phyloP scores from a whole-genome alignment of 2,888 invertebrate genomes.

The Gandaritis pyraliata region DNA sequence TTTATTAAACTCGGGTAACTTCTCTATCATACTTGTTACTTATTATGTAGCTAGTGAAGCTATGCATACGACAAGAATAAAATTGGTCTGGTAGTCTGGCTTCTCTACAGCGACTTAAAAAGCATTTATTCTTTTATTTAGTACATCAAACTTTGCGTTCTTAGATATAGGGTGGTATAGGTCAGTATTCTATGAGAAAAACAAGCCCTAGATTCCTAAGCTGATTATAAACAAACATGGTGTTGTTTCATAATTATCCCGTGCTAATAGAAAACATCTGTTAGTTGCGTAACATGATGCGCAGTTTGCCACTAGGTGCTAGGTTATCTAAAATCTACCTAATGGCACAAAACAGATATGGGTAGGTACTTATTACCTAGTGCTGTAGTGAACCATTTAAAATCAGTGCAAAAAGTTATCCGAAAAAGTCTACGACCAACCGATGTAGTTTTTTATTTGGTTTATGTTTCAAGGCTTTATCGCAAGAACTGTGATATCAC shows the following conservation, averaged over 20 bases:
- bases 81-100: slow-evolving; percentile 7
- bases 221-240: slow-evolving; percentile 17
- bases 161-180: background rate
- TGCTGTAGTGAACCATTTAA: background rate
- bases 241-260: slow-evolving; percentile 9
- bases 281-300: background rate
- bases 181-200: slow-evolving; percentile 21
- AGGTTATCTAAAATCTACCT: background rate
- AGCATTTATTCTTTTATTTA: slow-evolving; percentile 1
- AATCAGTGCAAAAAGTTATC: background rate
- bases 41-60: slow-evolving; percentile 9
- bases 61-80: too few relatives aligned
- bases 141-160: too few relatives aligned
- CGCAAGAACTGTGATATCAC: slow-evolving; percentile 10
- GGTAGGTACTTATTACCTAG: too few relatives aligned
- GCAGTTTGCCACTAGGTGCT: background rate
- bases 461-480: slow-evolving; percentile 7
- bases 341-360: too few relatives aligned
- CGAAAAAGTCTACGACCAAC: slow-evolving; percentile 1
- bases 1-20: slow-evolving; percentile 52
- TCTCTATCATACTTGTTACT: slow-evolving; percentile 19
- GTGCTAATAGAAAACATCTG: slow-evolving; percentile 25
- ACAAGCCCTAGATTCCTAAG: slow-evolving; percentile 16
- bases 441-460: slow-evolving; percentile 1
- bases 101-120: slow-evolving; percentile 15